phyloP scores from a whole-genome alignment of 2,113 vertebrate genomes.

The Pangasianodon hypophthalmus region DNA sequence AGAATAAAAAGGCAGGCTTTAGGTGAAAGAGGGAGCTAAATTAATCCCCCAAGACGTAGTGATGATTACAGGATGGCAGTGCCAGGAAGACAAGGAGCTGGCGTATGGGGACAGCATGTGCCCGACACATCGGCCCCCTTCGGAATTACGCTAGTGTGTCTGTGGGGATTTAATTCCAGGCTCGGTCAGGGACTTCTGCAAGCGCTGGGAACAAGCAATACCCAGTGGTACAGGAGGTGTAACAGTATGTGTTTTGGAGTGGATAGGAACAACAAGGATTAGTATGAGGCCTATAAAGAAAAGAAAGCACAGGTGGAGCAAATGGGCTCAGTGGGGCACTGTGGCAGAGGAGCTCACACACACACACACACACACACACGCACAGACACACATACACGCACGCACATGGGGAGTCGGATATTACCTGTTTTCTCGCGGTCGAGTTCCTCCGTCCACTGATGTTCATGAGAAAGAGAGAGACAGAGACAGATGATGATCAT shows the following conservation, averaged over 20 bases:
- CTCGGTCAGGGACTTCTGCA: neutral
- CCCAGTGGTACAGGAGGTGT: slow-evolving; percentile 19
- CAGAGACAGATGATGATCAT: slow-evolving; percentile 59
- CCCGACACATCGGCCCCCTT: neutral
- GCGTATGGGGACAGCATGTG: neutral
- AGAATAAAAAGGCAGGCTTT: neutral
- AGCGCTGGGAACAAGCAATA: neutral
- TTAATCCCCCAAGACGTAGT: neutral
- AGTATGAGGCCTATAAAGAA: neutral
- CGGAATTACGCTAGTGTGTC: neutral
- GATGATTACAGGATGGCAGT: slow-evolving; percentile 34
- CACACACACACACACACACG: slow-evolving; percentile 44
- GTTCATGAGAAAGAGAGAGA: slow-evolving; percentile 34
- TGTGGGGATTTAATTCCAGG: slow-evolving; percentile 3
- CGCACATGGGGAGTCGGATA: slow-evolving; percentile 51
- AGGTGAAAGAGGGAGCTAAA: slow-evolving; percentile 5
- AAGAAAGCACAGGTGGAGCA: neutral
- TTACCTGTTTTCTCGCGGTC: slow-evolving; percentile 93
- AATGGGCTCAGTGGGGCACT: neutral
- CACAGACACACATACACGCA: slow-evolving; percentile 49
- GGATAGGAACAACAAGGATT: neutral
- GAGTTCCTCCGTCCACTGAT: slow-evolving; percentile 84
- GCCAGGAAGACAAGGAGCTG: slow-evolving; percentile 18
- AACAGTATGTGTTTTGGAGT: neutral
- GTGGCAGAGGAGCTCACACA: neutral